phyloP scores from a whole-genome alignment of 1,140 invertebrate genomes.

The Drosophila cardini region DNA sequence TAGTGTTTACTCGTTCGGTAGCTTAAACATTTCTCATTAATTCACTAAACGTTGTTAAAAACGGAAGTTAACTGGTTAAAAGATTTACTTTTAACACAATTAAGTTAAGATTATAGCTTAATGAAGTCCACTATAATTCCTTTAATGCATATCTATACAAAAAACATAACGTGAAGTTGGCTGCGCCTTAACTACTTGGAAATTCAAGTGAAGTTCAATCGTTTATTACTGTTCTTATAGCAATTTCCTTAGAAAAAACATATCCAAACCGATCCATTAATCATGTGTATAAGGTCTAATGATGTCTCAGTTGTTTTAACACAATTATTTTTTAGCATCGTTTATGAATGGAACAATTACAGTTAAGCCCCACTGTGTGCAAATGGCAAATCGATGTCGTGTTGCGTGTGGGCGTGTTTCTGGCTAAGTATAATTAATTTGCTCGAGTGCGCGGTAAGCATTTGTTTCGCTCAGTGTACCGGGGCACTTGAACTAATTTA shows the following conservation, averaged over 20 bases:
- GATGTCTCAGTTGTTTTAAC: constrained; percentile 24
- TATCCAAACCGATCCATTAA: constrained; percentile 17
- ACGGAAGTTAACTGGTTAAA: constrained; percentile 52
- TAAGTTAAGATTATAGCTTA: not conserved
- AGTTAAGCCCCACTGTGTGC: constrained; percentile 55
- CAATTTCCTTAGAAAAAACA: not conserved
- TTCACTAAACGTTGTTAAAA: constrained; percentile 65
- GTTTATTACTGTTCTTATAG: not conserved
- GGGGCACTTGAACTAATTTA: constrained; percentile 76
- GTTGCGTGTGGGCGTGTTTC: constrained; percentile 27
- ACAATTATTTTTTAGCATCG: constrained; percentile 23
- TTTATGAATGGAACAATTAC: constrained; percentile 70
- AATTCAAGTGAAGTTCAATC: not conserved
- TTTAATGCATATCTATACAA: too few relatives aligned
- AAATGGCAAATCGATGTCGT: constrained; percentile 53
- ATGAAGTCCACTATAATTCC: too few relatives aligned
- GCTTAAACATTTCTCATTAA: constrained; percentile 59
- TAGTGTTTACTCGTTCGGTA: constrained; percentile 1
- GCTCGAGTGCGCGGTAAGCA: constrained; percentile 39
- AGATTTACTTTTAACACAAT: constrained; percentile 16
- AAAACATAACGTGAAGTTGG: too few relatives aligned
- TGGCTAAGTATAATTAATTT: constrained; percentile 76
- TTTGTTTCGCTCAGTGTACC: constrained; percentile 71
- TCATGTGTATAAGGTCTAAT: constrained; percentile 39
- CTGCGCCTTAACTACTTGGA: too few relatives aligned